Conservation (phyloP, 2,113 vertebrate species). For the Pao palembangensis region DNA sequence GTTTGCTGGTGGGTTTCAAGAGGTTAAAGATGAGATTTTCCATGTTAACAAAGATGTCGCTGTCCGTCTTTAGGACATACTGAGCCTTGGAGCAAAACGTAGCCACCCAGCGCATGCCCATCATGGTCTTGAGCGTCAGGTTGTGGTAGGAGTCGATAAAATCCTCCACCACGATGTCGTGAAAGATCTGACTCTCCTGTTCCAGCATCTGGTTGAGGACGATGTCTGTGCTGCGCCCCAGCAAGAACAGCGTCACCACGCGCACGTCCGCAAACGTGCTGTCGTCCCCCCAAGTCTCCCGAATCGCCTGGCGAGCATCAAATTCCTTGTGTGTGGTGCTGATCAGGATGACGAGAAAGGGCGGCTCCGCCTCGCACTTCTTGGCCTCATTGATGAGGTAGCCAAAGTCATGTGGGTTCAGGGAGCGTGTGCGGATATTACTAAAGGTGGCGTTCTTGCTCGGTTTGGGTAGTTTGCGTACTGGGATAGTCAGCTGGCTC, state of each 20-base stretch:
- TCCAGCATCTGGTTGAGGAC: conserved; percentile 98
- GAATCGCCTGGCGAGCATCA: conserved; percentile 95
- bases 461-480: conserved; percentile 73
- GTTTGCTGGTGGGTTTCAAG: conserved; percentile 91
- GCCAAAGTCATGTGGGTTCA: conserved; percentile 93
- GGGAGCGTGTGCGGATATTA: conserved; percentile 93
- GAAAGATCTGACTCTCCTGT: conserved; percentile 98
- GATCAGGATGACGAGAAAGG: conserved; percentile 95
- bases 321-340: conserved; percentile 99
- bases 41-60: conserved; percentile 99
- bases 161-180: conserved; percentile 95
- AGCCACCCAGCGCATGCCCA: conserved; percentile 98
- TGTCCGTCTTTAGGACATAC: conserved; percentile 98
- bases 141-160: conserved; percentile 98
- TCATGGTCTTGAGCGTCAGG: conserved; percentile 93
- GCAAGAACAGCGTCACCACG: conserved; percentile 88
- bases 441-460: conserved; percentile 84
- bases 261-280: conserved; percentile 88
- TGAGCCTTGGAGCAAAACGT: conserved; percentile 92
- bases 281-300: conserved; percentile 97
- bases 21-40: conserved; percentile 97
- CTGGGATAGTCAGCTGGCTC: conserved; percentile 80
- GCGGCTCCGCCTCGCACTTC: conserved; percentile 86
- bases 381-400: conserved; percentile 93
- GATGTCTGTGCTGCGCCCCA: conserved; percentile 86